Evolutionary conservation across 2,888 invertebrate species (phyloP).

Genomic region (Spilarctia lutea): DNA sequence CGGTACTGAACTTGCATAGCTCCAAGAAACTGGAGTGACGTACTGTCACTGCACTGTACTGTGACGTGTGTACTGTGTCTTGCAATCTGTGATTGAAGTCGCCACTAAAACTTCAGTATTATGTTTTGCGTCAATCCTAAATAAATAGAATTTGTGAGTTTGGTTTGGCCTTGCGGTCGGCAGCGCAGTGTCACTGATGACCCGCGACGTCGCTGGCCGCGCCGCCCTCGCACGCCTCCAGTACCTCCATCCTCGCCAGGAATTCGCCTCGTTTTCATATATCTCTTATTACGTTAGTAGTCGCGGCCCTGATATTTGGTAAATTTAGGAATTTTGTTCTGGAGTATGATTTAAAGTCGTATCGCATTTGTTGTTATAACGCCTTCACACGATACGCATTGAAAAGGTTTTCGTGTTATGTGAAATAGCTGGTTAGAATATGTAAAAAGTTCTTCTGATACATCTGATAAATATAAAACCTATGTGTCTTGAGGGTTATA

Average conservation of each 20-base stretch:
- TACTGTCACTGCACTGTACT: too few species aligned
- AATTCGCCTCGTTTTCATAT: conserved; percentile 9
- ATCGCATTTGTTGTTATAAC: background rate
- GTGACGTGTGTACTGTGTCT: too few species aligned
- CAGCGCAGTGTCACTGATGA: conserved; percentile 52
- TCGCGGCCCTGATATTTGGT: conserved; percentile 13
- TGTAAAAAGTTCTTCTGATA: background rate
- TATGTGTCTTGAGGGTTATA: background rate
- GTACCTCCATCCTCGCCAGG: conserved; percentile 12
- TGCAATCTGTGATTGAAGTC: background rate
- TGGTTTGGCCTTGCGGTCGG: conserved; percentile 37
- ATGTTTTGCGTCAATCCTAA: background rate
- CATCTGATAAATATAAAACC: background rate
- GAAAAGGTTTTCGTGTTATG: background rate
- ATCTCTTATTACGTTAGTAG: conserved; percentile 6
- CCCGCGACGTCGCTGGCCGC: conserved; percentile 52
- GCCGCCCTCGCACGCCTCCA: conserved; percentile 23
- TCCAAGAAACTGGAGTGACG: background rate
- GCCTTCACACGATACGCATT: background rate
- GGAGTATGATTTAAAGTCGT: background rate
- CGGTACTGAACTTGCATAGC: background rate
- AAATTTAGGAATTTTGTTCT: conserved; percentile 7
- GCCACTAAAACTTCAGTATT: background rate
- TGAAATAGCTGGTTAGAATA: background rate
- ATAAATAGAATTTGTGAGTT: background rate